Base-by-base conservation (phyloP, 2,888 invertebrate species). In the Drosophila kanekoi region DNA sequence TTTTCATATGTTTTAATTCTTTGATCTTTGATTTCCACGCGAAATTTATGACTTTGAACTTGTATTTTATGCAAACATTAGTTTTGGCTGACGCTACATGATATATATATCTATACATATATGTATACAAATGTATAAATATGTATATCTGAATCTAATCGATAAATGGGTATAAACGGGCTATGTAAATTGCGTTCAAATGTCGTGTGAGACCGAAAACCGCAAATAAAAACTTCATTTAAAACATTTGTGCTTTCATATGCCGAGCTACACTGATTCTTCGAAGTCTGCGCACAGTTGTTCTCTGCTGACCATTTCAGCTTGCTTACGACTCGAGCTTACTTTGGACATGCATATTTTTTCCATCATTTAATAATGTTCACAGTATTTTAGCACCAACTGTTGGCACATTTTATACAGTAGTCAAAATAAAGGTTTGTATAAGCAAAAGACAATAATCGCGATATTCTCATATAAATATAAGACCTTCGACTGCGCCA, bases 121-220 rank as follows among this genome's bases (percentile, higher is more conserved):
- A 11, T 43, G 33, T n/a, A 49, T 10, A 14, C 0, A 18, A 8
- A 13, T 35, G 3, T 37, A 20, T 38, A 14, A 23, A 23, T 28
- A 41, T 40, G 10, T 59, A 35, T 68, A 60, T 61, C 52, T 56
- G 48, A 45, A 69, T 72, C 45, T 60, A 61, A 72, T 66, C 69
- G 38, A 71, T 53, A 59, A 72, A 66, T 59, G 37, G 62, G 57
- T 68, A 47, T 51, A 79, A 84, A 84, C 82, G 64, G 44, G 82
- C 72, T 82, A 84, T 82, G 85, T 82, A 73, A 84, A 82, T 82
- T 18, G 57, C 44, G 61, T 44, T 37, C 59, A 57, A 53, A 51
- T 53, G 37, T 54, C 20, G 53, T 53, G 13, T 53, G 28, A 61
- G 48, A 48, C 18, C 37, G 32, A 71, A 63, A 45, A 37, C 23